Evolutionary conservation across 2,888 invertebrate genomes (phyloP).

Genomic region (Helobdella robusta): DNA sequence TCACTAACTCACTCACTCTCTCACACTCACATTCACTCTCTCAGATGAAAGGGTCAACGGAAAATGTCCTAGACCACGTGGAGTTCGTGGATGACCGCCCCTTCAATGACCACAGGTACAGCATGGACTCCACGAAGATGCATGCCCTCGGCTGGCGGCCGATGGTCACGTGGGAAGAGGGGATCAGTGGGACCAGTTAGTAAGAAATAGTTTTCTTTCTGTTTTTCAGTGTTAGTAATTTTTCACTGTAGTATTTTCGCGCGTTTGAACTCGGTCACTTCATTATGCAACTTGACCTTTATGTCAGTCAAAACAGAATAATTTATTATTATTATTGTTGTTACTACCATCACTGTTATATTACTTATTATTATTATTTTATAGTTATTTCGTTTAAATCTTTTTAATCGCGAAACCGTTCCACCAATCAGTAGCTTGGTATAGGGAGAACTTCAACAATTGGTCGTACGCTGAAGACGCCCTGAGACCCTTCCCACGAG

Average conservation of each 20-base stretch:
- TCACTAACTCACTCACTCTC: too few relatives aligned
- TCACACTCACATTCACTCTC: not conserved
- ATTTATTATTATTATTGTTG: not conserved
- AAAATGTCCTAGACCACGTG: slow-evolving; percentile 29
- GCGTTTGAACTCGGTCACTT: not conserved
- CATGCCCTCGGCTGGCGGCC: slow-evolving; percentile 37
- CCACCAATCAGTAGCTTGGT: slow-evolving; percentile 36
- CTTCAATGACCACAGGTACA: slow-evolving; percentile 37
- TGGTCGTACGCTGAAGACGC: slow-evolving; percentile 34
- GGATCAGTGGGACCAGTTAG: slow-evolving; percentile 36
- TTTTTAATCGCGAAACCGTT: not conserved
- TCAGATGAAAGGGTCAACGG: slow-evolving; percentile 31
- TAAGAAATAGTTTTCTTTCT: not conserved
- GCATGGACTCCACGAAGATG: slow-evolving; percentile 37
- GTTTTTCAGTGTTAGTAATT: not conserved
- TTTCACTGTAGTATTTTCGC: not conserved
- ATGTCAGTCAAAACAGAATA: not conserved
- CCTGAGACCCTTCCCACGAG: slow-evolving; percentile 34
- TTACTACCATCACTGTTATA: not conserved
- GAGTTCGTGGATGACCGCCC: slow-evolving; percentile 36
- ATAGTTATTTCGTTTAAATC: not conserved
- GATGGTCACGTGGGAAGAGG: slow-evolving; percentile 36
- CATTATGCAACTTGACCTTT: not conserved
- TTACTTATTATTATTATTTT: slow-evolving; percentile 1
- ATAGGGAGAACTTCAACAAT: slow-evolving; percentile 32